Base-by-base conservation (phyloP, 2,888 invertebrate species). In the Leptinotarsa peninsularis region DNA sequence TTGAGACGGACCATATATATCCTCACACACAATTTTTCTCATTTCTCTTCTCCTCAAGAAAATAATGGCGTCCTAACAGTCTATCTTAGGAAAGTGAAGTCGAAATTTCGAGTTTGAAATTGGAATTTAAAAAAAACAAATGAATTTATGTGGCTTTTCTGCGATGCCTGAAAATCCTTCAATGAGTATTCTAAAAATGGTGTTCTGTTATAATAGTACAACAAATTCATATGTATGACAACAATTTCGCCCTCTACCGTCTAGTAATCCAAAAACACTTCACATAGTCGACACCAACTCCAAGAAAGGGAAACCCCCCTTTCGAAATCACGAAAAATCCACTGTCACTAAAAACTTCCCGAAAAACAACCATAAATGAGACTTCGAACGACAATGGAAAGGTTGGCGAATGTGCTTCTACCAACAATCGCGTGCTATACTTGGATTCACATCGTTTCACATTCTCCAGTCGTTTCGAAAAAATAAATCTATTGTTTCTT, bases 371-470 rank as follows among this genome's bases (percentile, higher is more conserved):
- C 15, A 60, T 14, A 60, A 60, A 21, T 21, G 58, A 18, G 58
- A 60, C 60, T 60, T 72, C 67, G 43, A 18, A 60, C 56, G 73
- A 78, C 73, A 78, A 76, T 74, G 67, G 67, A 74, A 76, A 71
- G 67, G 67, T 58, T 66, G 72, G 56, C 49, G 52, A 52, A 52
- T 52, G 52, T n/a, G 15, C 52, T 15, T n/a, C 56, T 66, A 49
- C 17, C 27, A 70, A 52, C 50, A 72, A 76, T 70, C 76, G 76
- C 81, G 80, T 81, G 81, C 80, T 81, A 82, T 82, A 82, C 80
- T 84, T 79, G 81, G 83, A 83, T 84, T 82, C 84, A 82, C 82
- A 82, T 82, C 82, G 83, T 78, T 84, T 81, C 82, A 83, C 84
- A 83, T 82, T 81, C 79, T 79, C 81, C 79, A 79, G 82, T 75